Conservation (phyloP, 1,140 invertebrate genomes). For the Macrocentrus cingulum region DNA sequence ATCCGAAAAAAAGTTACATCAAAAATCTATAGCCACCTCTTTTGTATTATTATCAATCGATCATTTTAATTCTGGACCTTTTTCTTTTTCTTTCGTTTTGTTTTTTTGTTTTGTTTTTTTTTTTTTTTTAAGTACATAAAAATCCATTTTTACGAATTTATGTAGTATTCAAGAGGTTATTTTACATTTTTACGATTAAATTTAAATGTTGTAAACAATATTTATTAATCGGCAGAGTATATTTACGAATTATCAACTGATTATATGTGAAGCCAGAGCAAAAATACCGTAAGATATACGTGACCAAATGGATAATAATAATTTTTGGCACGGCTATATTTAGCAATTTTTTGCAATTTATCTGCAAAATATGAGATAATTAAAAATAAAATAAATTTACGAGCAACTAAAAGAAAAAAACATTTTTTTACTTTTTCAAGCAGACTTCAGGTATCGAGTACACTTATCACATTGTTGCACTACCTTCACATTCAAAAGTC, state of each 20-base stretch:
- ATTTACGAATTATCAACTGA: too few species aligned
- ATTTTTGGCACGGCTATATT: too few species aligned
- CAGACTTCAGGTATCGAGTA: slow-evolving; percentile 33
- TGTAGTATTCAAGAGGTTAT: too few species aligned
- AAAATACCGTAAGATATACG: too few species aligned
- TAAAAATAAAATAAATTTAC: neutral
- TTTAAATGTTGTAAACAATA: too few species aligned
- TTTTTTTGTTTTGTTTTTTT: slow-evolving; percentile 2
- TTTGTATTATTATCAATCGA: neutral
- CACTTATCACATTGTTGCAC: slow-evolving; percentile 42
- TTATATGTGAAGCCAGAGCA: too few species aligned
- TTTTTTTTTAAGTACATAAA: neutral
- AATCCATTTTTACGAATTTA: neutral
- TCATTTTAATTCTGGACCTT: slow-evolving; percentile 1
- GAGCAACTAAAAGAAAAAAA: neutral
- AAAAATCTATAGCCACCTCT: slow-evolving; percentile 28
- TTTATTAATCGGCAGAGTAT: too few species aligned
- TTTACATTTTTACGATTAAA: too few species aligned
- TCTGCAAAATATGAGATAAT: too few species aligned
- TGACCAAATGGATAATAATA: too few species aligned
- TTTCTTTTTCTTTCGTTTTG: neutral
- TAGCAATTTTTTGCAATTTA: too few species aligned
- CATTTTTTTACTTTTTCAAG: too few species aligned
- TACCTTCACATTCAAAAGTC: slow-evolving; percentile 28
- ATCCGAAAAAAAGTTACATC: slow-evolving; percentile 32